These are phyloP conservation scores for Peromyscus nudipes DNA, from an alignment of 2,797 vertebrate genomes.

Conservation along the genomic window DNA sequence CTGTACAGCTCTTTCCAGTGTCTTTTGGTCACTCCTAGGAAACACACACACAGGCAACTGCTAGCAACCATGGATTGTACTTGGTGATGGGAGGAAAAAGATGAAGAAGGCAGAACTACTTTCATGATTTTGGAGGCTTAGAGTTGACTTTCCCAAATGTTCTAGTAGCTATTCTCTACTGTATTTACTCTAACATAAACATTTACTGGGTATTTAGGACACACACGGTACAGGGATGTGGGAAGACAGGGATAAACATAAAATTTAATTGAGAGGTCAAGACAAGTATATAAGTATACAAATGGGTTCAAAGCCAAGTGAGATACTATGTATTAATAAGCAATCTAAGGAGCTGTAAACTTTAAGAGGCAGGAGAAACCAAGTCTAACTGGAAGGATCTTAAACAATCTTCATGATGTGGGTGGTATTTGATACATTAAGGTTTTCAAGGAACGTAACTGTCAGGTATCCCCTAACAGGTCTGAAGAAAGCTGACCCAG, in stretches of 20 bases:
- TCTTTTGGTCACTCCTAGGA: background rate
- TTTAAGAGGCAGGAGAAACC: background rate
- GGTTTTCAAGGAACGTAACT: background rate
- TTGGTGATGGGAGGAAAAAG: background rate
- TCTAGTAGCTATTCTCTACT: background rate
- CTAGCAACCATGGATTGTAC: background rate
- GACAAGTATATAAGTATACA: background rate
- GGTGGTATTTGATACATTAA: background rate
- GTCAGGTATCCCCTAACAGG: background rate
- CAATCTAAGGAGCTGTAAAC: background rate
- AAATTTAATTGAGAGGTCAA: background rate
- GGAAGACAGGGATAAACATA: background rate
- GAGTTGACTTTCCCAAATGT: background rate
- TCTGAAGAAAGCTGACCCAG: background rate
- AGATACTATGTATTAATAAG: background rate
- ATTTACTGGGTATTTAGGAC: background rate
- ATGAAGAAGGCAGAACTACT: background rate
- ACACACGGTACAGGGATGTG: background rate
- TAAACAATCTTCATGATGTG: slow-evolving; percentile 7
- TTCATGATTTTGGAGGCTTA: background rate
- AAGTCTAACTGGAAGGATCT: background rate
- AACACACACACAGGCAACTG: background rate
- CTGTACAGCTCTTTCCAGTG: background rate
- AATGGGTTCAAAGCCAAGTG: background rate
- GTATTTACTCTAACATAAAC: background rate